These are phyloP conservation scores for Drosophila santomea DNA, from an alignment of 1,140 invertebrate genomes.

Conservation along the genomic window DNA sequence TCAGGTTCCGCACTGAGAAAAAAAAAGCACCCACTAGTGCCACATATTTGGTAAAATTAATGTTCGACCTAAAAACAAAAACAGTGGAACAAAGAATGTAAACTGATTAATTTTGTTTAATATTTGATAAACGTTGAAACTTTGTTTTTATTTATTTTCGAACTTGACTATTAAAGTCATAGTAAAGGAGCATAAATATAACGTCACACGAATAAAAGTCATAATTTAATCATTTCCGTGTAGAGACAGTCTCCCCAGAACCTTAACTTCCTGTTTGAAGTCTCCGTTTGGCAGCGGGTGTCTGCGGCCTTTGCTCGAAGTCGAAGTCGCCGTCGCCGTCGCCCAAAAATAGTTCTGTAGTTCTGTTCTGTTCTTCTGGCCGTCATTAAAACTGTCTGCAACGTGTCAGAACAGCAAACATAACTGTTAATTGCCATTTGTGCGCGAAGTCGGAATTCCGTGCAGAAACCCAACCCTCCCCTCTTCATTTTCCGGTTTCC, in stretches of 20 bases:
- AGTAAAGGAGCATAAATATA: background rate
- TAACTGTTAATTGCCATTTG: conserved; percentile 81
- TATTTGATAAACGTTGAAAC: too few species aligned
- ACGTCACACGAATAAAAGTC: background rate
- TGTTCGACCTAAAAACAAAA: too few species aligned
- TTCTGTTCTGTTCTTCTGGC: conserved; percentile 3
- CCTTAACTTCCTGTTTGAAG: conserved; percentile 48
- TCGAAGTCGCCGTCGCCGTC: conserved; percentile 18
- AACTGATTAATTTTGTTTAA: too few species aligned
- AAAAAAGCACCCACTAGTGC: background rate
- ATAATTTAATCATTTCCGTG: conserved; percentile 3
- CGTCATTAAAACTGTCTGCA: conserved; percentile 81
- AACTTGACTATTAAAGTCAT: too few species aligned
- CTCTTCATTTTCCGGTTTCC: conserved; percentile 1
- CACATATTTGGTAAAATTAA: too few species aligned
- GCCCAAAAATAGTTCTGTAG: conserved; percentile 68
- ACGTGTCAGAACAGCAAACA: conserved; percentile 75
- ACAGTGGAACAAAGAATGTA: too few species aligned
- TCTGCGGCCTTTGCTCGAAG: conserved; percentile 9
- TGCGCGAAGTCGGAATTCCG: conserved; percentile 27
- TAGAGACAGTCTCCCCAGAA: conserved; percentile 3
- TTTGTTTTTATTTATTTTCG: too few species aligned
- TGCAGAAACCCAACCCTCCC: background rate
- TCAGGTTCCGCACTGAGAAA: background rate
- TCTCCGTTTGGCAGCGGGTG: background rate